Evolutionary conservation across 1,140 invertebrate genomes (phyloP), one percentile per base, ranked within the genome.

Genomic region (Papilio aristodemus): DNA sequence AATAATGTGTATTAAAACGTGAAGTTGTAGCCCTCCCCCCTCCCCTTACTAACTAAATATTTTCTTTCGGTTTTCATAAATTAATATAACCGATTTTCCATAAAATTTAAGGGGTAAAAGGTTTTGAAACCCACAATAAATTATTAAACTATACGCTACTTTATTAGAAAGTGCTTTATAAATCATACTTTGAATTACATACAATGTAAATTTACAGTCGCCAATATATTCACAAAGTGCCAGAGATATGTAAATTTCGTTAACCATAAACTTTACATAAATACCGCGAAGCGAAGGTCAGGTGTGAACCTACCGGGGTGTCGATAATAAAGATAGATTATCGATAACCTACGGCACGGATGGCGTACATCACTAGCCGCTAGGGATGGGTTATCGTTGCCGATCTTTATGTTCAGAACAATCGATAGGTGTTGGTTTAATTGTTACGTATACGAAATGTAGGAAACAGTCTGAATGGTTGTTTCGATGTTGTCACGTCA

Each of bases 341-440:
- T 85, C 85, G 85, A 87, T 87, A 84, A 75, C 39, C 63, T 57
- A 68, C 68, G 64, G 70, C 77, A 78, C 43, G 73, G 68, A 68
- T 79, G 79, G 69, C 84, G n/a, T n/a, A n/a, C n/a, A n/a, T n/a
- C n/a, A 81, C 83, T 84, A 84, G 72, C 69, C n/a, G 71, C 67
- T 67, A 36, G 50, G 38, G 36, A 68, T 66, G 74, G 79, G 80
- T 84, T 89, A 89, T 89, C 84, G 67, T 67, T 71, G 71, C 68
- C 72, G 75, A 89, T 87, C 85, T 86, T 84, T 85, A 84, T 82
- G 72, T 69, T 77, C 71, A 74, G 81, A 79, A 84, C 80, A 80
- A 83, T 85, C 72, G 78, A 80, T 76, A 78, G 69, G 70, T 68
- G 70, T 72, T 66, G 69, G 38, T 72, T 76, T 77, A 73, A 75